Evolutionary conservation across 2,113 vertebrate genomes (phyloP), one percentile per base, ranked within the genome.

Genomic region (Orthonyx spaldingii): DNA sequence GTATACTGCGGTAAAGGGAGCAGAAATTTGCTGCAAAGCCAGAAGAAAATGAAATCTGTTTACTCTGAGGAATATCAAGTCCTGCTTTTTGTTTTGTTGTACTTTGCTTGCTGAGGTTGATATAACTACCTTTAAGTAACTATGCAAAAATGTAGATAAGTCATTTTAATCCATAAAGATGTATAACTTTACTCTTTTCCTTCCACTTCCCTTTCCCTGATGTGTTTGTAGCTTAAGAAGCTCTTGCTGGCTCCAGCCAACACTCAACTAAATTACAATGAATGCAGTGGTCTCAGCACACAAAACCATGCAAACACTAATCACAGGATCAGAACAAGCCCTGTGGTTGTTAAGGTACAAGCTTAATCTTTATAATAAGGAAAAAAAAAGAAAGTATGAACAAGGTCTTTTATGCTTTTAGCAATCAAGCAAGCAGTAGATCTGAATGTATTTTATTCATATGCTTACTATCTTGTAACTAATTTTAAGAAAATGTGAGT

Each of bases 191-290:
- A 78, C 66, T 97, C 53, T 65, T 81, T 92, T 96, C 81, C 71
- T 91, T 72, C 74, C 76, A 47, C 52, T 65, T 89, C 44, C 53
- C 53, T 83, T 97, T 94, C 56, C 92, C 87, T 93, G 42, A 74
- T 98, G 81, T 97, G 47, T 97, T 96, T 97, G 93, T 98, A 99
- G 99, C 98, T 99, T 98, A 99, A 99, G 99, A 99, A 99, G 98
- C 99, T 99, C 98, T 98, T 99, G 98, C 98, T 99, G 98, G 99
- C 99, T 93, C 99, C 99, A 61, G 99, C 99, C 96, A 99, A 99
- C 98, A 99, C 99, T 98, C 99, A 99, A 98, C 98, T 99, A 98
- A 99, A 98, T 98, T 99, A 99, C 98, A 99, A 99, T 98, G 99
- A 99, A 98, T 99, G 99, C 98, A 98, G 98, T 97, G 99, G 99